Conservation (phyloP, 2,797 vertebrate genomes). For the Nasua narica region DNA sequence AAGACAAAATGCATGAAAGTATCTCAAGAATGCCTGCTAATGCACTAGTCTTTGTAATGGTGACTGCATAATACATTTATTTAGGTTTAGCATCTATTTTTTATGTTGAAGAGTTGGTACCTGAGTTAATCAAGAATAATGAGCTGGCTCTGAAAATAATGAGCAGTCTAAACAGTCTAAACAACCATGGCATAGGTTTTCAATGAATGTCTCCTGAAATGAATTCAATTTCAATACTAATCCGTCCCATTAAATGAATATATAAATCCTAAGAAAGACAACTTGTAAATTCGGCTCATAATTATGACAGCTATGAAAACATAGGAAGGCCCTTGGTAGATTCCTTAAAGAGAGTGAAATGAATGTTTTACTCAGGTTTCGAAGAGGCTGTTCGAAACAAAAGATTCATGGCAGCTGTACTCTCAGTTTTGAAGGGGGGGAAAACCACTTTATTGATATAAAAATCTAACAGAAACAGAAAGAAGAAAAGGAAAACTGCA, state of each 20-base stretch:
- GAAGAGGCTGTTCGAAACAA: background rate
- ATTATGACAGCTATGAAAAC: background rate
- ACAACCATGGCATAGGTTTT: background rate
- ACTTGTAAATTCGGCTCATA: background rate
- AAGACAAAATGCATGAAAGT: background rate
- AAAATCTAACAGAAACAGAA: background rate
- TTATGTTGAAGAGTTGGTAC: background rate
- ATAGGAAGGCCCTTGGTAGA: background rate
- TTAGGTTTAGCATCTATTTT: background rate
- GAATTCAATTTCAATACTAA: slow-evolving; percentile 22
- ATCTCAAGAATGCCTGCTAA: background rate
- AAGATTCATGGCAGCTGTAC: background rate
- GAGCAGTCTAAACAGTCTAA: background rate
- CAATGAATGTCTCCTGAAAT: background rate
- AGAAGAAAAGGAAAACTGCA: background rate
- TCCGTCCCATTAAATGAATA: slow-evolving; percentile 1
- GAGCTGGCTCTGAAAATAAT: slow-evolving; percentile 19
- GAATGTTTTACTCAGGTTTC: background rate
- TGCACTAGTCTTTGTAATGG: background rate
- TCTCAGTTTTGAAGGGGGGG: background rate
- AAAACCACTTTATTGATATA: background rate
- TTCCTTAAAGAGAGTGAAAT: background rate
- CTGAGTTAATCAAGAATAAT: slow-evolving; percentile 57
- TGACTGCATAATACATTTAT: background rate
- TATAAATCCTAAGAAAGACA: background rate